Conservation (phyloP, 2,797 vertebrate species). For the Brotula barbata region DNA sequence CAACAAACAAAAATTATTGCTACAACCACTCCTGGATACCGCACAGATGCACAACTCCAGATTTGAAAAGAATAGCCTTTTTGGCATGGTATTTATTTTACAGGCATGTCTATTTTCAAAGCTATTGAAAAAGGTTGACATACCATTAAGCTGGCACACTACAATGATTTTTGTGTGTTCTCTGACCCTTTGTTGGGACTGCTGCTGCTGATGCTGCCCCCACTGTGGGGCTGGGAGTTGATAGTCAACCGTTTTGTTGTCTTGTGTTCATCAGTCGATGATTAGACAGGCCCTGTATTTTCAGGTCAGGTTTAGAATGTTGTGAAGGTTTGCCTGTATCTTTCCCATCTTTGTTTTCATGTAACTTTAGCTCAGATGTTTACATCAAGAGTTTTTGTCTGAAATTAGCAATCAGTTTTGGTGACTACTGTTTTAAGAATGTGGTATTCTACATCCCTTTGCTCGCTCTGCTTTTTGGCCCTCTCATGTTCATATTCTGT, state of each 20-base stretch:
- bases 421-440: constrained; percentile 25
- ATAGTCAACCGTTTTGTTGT: constrained; percentile 36
- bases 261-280: constrained; percentile 27
- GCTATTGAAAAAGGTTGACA: constrained; percentile 29
- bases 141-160: constrained; percentile 51
- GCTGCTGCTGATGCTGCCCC: constrained; percentile 56
- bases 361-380: constrained; percentile 58
- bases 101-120: constrained; percentile 50
- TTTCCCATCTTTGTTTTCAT: constrained; percentile 33
- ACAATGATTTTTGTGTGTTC: constrained; percentile 32
- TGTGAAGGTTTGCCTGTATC: constrained; percentile 28
- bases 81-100: constrained; percentile 65
- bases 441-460: constrained; percentile 13
- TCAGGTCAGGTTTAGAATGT: constrained; percentile 40
- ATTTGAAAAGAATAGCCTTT: constrained; percentile 50
- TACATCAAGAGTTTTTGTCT: constrained; percentile 49
- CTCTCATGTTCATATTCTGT: constrained; percentile 17
- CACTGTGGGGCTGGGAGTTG: constrained; percentile 21
- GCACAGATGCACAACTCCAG: constrained; percentile 45
- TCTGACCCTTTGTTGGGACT: constrained; percentile 56
- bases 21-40: constrained; percentile 65
- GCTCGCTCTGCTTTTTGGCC: constrained; percentile 14
- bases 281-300: constrained; percentile 35
- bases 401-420: constrained; percentile 28
- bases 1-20: not conserved